Evolutionary conservation across 2,113 vertebrate genomes (phyloP).

Genomic region (Coptodon bakossiorum): DNA sequence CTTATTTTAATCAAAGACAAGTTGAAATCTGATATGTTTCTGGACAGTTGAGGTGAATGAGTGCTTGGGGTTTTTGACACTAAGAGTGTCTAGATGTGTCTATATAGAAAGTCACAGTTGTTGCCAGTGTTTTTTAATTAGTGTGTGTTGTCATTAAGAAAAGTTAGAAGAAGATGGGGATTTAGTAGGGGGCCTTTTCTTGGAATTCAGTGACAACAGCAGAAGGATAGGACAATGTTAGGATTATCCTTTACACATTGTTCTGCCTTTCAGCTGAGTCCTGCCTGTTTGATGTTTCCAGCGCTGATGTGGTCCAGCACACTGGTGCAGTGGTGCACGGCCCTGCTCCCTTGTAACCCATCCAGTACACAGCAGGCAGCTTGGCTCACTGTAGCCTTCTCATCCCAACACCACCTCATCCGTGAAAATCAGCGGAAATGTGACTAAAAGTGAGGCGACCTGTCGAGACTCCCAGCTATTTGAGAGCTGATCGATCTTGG

Average conservation of each 20-base stretch:
- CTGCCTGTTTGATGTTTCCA: neutral
- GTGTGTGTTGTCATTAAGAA: neutral
- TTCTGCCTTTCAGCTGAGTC: neutral
- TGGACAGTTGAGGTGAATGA: neutral
- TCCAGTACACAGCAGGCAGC: neutral
- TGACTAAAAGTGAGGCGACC: neutral
- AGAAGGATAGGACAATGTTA: neutral
- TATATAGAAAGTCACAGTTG: neutral
- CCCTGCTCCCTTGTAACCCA: neutral
- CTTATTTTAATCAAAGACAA: neutral
- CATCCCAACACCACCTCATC: neutral
- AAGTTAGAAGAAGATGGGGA: neutral
- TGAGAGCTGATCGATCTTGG: neutral
- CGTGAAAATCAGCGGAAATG: constrained; percentile 3
- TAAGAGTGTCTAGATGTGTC: rapidly evolving
- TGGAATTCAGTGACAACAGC: neutral
- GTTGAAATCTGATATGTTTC: neutral
- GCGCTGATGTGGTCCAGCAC: neutral
- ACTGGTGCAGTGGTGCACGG: neutral
- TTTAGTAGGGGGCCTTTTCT: neutral
- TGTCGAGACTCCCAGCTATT: neutral
- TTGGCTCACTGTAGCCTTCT: neutral
- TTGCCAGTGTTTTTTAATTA: neutral
- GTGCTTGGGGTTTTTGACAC: neutral
- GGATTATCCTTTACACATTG: neutral